Percentiles rank a stretch among this genome's conserved stretches.
These are phyloP conservation scores for Temnothorax rugatulus DNA, from an alignment of 2,888 invertebrate species.

Conservation along the genomic window DNA sequence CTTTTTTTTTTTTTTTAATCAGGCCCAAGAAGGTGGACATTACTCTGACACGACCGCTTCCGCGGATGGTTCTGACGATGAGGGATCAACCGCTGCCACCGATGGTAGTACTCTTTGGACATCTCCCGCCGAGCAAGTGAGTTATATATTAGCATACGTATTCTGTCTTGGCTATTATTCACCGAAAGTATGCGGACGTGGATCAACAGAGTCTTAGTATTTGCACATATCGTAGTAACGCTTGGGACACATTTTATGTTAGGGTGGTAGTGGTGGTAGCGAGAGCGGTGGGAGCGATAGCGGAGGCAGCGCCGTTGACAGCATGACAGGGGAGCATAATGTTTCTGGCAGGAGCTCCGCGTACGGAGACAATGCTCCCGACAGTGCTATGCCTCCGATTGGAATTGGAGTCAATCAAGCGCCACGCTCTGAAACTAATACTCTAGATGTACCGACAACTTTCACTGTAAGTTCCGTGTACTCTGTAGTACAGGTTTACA, in stretches of 20 bases:
- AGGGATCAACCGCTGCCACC: slow-evolving; percentile 97
- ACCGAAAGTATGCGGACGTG: slow-evolving; percentile 37
- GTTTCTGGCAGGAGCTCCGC: slow-evolving; percentile 97
- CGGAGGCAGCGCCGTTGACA: slow-evolving; percentile 96
- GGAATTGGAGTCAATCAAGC: slow-evolving; percentile 86
- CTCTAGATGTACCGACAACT: slow-evolving; percentile 87
- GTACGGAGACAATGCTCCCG: slow-evolving; percentile 92
- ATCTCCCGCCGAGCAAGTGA: slow-evolving; percentile 92
- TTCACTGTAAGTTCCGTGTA: slow-evolving; percentile 82
- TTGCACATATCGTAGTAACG: slow-evolving; percentile 65
- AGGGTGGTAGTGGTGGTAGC: slow-evolving; percentile 87
- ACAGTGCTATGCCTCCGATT: slow-evolving; percentile 84
- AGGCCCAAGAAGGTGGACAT: slow-evolving; percentile 86
- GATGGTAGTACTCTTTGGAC: slow-evolving; percentile 97
- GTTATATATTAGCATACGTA: slow-evolving; percentile 53
- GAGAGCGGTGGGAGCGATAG: slow-evolving; percentile 92
- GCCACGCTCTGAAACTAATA: slow-evolving; percentile 88
- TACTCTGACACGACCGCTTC: slow-evolving; percentile 94
- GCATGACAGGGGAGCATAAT: slow-evolving; percentile 94
- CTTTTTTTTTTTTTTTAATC: too few relatives aligned
- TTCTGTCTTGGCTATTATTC: slow-evolving; percentile 16
- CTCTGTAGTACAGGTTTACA: slow-evolving; percentile 56
- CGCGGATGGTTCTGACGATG: slow-evolving; percentile 96
- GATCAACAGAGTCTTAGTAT: slow-evolving; percentile 47
- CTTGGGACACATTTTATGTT: slow-evolving; percentile 72